A percentile compares a stretch with the other conserved stretches of the same genome.
Conservation (phyloP, 2,113 vertebrate genomes). For the Muscicapa adusta region DNA sequence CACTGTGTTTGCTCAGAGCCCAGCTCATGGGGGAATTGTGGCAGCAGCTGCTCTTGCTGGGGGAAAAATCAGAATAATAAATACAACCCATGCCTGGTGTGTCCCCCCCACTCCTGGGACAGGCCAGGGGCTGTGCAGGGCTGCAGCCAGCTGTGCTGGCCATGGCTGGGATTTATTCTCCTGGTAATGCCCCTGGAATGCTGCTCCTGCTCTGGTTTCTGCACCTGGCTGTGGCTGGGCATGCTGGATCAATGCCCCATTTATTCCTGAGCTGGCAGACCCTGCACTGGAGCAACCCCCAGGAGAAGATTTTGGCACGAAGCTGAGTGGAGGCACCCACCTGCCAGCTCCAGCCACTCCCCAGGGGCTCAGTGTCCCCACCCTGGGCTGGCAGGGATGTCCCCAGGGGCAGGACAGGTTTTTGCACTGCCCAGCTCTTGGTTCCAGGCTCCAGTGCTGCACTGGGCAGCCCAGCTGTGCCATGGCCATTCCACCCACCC, state of each 20-base stretch:
- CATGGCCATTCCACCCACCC: accelerated
- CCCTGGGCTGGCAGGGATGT: neutral
- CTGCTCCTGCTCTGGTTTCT: neutral
- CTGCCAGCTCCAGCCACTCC: neutral
- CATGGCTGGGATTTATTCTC: neutral
- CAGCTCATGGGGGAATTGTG: accelerated
- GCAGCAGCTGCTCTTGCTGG: neutral
- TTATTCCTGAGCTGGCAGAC: neutral
- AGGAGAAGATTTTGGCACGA: accelerated
- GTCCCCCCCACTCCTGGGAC: neutral
- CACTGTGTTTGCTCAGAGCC: neutral
- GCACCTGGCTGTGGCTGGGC: neutral
- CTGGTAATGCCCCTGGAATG: neutral
- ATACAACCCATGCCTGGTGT: neutral
- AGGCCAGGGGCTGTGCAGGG: neutral
- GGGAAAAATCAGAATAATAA: neutral
- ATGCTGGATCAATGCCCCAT: neutral
- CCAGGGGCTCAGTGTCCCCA: neutral
- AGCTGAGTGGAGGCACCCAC: neutral
- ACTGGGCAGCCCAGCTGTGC: neutral
- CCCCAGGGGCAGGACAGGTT: neutral
- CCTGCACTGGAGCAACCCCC: accelerated
- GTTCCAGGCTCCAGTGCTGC: neutral
- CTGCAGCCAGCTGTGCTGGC: neutral
- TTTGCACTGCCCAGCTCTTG: neutral